phyloP scores from a whole-genome alignment of 1,140 invertebrate species.

The Anastrepha ludens region DNA sequence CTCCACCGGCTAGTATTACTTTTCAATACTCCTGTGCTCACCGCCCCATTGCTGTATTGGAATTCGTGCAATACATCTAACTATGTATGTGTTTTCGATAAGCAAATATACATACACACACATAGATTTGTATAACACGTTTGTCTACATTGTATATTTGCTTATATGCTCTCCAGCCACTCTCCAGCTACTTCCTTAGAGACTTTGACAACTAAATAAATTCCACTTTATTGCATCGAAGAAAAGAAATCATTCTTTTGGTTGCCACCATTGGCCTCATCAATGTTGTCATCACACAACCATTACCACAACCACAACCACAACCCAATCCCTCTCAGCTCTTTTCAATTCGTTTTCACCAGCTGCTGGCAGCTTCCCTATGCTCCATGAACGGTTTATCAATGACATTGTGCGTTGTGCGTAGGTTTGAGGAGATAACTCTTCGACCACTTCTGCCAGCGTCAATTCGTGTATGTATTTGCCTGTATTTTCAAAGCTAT shows the following conservation, averaged over 20 bases:
- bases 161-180: background rate
- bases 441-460: background rate
- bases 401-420: conserved; percentile 14
- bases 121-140: background rate
- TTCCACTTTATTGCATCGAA: conserved; percentile 47
- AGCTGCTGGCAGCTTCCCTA: background rate
- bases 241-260: conserved; percentile 41
- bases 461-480: background rate
- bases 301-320: background rate
- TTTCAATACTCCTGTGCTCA: background rate
- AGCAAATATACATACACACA: background rate
- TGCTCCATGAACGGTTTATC: background rate
- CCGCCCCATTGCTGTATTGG: conserved; percentile 5
- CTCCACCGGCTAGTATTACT: background rate
- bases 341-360: conserved; percentile 19
- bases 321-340: background rate
- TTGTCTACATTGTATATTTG: background rate
- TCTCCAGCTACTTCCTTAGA: conserved; percentile 15
- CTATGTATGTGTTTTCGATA: background rate
- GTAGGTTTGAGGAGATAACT: background rate
- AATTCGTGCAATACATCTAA: background rate
- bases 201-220: conserved; percentile 51
- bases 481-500: background rate
- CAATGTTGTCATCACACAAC: background rate
- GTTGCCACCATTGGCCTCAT: conserved; percentile 20